These are phyloP conservation scores for Bombus balteatus DNA, from an alignment of 1,140 invertebrate species.

Conservation along the genomic window DNA sequence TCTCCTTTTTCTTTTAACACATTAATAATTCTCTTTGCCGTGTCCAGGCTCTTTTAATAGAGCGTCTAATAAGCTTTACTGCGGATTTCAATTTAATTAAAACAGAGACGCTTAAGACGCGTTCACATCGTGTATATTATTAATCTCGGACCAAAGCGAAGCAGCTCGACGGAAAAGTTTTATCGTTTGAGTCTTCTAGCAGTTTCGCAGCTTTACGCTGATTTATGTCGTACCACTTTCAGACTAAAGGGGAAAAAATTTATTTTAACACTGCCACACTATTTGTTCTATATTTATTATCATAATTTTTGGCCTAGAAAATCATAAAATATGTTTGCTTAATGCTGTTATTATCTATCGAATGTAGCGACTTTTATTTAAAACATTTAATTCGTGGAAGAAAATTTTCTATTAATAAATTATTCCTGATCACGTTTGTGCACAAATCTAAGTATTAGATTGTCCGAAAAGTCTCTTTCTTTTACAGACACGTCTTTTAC, in stretches of 20 bases:
- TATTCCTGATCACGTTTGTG: neutral
- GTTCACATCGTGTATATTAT: slow-evolving; percentile 49
- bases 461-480: too few species aligned
- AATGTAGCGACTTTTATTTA: too few species aligned
- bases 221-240: slow-evolving; percentile 39
- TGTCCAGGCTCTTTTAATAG: slow-evolving; percentile 30
- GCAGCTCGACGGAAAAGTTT: slow-evolving; percentile 33
- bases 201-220: slow-evolving; percentile 2
- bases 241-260: slow-evolving; percentile 1
- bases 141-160: slow-evolving; percentile 37
- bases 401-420: too few species aligned
- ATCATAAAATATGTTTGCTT: neutral
- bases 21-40: slow-evolving; percentile 13
- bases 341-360: neutral
- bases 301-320: slow-evolving; percentile 9
- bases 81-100: slow-evolving; percentile 64
- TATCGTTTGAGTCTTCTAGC: slow-evolving; percentile 28
- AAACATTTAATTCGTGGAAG: too few species aligned
- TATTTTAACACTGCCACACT: slow-evolving; percentile 4
- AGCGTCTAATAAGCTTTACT: slow-evolving; percentile 16
- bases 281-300: slow-evolving; percentile 43
- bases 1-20: neutral
- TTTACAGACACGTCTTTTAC: too few species aligned
- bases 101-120: slow-evolving; percentile 46
- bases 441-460: neutral